Conservation (phyloP, 37 sponge, comb jelly and placozoan species). For the Oscarella lobularis region DNA sequence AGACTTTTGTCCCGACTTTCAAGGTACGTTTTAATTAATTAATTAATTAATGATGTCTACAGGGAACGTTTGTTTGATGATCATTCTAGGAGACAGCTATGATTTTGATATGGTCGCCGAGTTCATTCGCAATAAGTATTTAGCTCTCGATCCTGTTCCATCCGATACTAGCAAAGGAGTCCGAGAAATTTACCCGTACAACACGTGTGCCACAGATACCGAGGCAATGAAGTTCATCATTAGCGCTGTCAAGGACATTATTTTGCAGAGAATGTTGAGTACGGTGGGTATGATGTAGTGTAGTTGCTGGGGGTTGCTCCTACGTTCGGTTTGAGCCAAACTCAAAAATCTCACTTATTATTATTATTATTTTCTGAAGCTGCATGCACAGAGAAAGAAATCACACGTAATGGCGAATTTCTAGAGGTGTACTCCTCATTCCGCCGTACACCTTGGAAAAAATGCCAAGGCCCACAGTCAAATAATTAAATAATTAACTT, state of each 20-base stretch:
- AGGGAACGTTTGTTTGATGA: not conserved
- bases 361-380: no score
- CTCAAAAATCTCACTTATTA: no score
- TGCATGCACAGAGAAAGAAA: no score
- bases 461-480: no score
- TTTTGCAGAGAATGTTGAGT: constrained; percentile 1
- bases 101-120: not conserved
- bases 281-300: not conserved
- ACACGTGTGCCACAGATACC: constrained; percentile 30
- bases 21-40: not conserved
- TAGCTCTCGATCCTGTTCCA: not conserved
- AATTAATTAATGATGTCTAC: not conserved
- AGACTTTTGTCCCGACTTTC: not conserved
- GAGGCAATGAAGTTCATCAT: constrained; percentile 21
- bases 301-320: no score
- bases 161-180: not conserved
- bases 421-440: no score
- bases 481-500: no score
- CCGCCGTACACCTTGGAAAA: no score
- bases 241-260: not conserved
- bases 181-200: constrained; percentile 16
- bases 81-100: not conserved
- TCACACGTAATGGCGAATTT: no score
- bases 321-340: no score
- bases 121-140: constrained; percentile 1